These are phyloP conservation scores for Drosophila antonietae DNA, from an alignment of 2,888 invertebrate genomes.

Conservation along the genomic window DNA sequence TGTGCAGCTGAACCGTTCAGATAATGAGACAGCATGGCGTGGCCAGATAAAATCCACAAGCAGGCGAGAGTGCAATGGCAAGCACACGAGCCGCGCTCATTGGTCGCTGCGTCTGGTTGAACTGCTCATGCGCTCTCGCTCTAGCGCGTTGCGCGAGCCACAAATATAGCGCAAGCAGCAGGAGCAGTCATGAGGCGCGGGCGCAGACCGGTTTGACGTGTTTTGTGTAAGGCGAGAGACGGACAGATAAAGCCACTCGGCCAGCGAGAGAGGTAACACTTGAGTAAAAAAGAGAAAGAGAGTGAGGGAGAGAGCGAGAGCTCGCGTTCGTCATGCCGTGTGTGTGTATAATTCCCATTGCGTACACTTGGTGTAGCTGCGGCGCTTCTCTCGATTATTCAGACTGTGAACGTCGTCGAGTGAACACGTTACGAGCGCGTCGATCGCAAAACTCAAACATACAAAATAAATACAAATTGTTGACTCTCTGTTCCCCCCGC, in stretches of 20 bases:
- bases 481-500: slow-evolving; percentile 12
- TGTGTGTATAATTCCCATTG: slow-evolving; percentile 61
- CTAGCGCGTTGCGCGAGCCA: slow-evolving; percentile 20
- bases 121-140: slow-evolving; percentile 28
- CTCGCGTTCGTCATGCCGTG: slow-evolving; percentile 26
- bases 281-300: slow-evolving; percentile 4
- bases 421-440: slow-evolving; percentile 80
- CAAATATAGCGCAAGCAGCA: slow-evolving; percentile 14
- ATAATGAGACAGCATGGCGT: slow-evolving; percentile 64
- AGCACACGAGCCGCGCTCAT: slow-evolving; percentile 29
- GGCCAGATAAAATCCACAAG: slow-evolving; percentile 80
- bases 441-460: slow-evolving; percentile 54
- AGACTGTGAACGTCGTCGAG: slow-evolving; percentile 84
- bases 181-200: slow-evolving; percentile 16
- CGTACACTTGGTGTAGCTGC: slow-evolving; percentile 78
- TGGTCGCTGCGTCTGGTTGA: slow-evolving; percentile 19
- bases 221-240: slow-evolving; percentile 45
- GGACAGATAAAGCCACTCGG: slow-evolving; percentile 9
- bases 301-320: slow-evolving; percentile 23
- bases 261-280: slow-evolving; percentile 3
- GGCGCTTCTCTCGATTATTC: slow-evolving; percentile 82
- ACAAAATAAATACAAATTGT: slow-evolving; percentile 4
- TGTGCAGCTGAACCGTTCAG: slow-evolving; percentile 38
- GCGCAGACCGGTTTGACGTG: slow-evolving; percentile 65
- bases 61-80: slow-evolving; percentile 59